Evolutionary conservation across 2,113 vertebrate species (phyloP), one percentile per base, ranked within the genome.

Genomic region (Cathartes aura): DNA sequence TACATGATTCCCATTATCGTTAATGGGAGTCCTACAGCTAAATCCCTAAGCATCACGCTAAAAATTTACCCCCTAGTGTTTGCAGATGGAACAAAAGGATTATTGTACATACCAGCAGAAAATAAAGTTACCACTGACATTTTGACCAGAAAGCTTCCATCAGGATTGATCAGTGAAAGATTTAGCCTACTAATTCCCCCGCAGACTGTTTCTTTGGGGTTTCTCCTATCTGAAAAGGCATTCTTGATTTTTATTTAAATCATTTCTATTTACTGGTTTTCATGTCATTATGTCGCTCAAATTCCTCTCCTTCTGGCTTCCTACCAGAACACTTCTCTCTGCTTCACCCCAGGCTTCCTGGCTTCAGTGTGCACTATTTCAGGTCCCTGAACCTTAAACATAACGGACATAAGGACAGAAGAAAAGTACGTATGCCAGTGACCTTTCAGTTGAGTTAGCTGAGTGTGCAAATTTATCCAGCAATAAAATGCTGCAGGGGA

Each of bases 21-120:
- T 98, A 98, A 98, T 98, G 98, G 98, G 98, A 98, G 97, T 98
- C 98, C 98, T 98, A 97, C 75, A 96, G 98, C 98, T 98, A 98
- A 98, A 95, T 95, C 98, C 97, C 97, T 43, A 45, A 87, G 91
- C 94, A 84, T 97, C 95, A 82, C 32, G 72, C 95, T 97, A 98
- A 98, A 98, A 98, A 98, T 98, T 98, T 98, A 98, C 98, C 98
- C 98, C 98, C 98, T 96, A 98, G 98, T 98, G 98, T 97, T 97
- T 97, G 95, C 98, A 98, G 98, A 98, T 98, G 98, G 97, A 96
- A 97, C 97, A 97, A 97, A 98, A 96, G 96, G 97, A 98, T 98
- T 94, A 98, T 98, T 98, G 93, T 97, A 97, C 82, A 91, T 96
- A 96, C 95, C 93, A 97, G 97, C 93, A 97, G 97, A 97, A 98